Conservation (phyloP, 2,113 vertebrate species). For the Larimichthys crocea region DNA sequence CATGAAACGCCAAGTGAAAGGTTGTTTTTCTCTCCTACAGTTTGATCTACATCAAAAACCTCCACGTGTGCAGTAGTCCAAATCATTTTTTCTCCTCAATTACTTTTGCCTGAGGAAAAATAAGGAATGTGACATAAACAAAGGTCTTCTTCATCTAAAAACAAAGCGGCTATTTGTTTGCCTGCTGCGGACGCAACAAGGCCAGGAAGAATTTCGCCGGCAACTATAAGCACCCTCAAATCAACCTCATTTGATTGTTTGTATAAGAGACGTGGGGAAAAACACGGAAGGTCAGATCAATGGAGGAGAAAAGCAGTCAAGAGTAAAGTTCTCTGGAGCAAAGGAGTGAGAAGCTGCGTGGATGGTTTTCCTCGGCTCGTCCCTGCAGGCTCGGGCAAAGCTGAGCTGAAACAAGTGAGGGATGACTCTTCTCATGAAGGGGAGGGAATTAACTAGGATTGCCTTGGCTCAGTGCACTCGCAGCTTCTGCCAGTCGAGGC, state of each 20-base stretch:
- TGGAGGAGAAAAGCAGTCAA: conserved; percentile 20
- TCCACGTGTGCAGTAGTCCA: conserved; percentile 27
- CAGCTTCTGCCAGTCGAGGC: conserved; percentile 66
- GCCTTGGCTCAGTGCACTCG: conserved; percentile 69
- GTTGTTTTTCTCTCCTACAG: conserved; percentile 28
- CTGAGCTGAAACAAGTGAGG: conserved; percentile 65
- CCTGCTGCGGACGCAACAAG: conserved; percentile 27
- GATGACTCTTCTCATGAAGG: conserved; percentile 78
- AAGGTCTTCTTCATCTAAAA: conserved; percentile 50
- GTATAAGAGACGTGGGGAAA: not conserved
- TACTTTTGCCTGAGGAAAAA: conserved; percentile 38
- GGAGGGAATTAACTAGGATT: conserved; percentile 80
- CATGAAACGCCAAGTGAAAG: conserved; percentile 19
- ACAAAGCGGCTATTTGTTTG: conserved; percentile 48
- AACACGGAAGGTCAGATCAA: conserved; percentile 41
- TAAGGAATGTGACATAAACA: conserved; percentile 48
- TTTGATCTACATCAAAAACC: conserved; percentile 50
- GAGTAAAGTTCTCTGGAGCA: conserved; percentile 57
- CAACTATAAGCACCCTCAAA: conserved; percentile 36
- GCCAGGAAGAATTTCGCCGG: conserved; percentile 20
- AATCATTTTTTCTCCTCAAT: conserved; percentile 42
- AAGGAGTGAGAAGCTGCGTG: conserved; percentile 30
- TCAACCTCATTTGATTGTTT: conserved; percentile 60
- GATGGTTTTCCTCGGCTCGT: conserved; percentile 47
- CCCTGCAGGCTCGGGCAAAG: conserved; percentile 65